A percentile compares a stretch with the other conserved stretches of the same genome.
These are phyloP conservation scores for Lordiphosa collinella DNA, from an alignment of 1,140 invertebrate species.

Conservation along the genomic window DNA sequence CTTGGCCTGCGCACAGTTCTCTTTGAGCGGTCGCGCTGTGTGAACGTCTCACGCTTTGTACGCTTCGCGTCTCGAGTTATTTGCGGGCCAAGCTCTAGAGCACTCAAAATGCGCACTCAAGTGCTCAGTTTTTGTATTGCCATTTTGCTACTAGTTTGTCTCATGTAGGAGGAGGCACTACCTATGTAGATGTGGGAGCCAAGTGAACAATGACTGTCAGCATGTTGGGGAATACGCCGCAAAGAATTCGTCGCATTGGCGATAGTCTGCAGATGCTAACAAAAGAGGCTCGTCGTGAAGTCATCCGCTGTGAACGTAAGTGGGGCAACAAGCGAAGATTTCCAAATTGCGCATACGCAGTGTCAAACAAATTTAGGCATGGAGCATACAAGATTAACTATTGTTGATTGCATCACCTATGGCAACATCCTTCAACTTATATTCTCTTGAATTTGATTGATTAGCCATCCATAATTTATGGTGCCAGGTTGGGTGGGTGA, in stretches of 20 bases:
- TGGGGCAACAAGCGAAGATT: constrained; percentile 5
- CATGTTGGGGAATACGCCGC: constrained; percentile 36
- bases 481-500: too few relatives aligned
- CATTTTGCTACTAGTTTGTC: constrained; percentile 71
- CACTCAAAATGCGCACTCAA: constrained; percentile 63
- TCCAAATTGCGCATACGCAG: constrained; percentile 13
- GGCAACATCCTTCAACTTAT: constrained; percentile 12
- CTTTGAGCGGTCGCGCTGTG: constrained; percentile 48
- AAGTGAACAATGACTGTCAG: constrained; percentile 23
- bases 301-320: constrained; percentile 66
- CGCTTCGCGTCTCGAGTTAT: constrained; percentile 3
- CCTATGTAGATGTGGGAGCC: constrained; percentile 29
- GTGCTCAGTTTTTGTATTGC: constrained; percentile 69
- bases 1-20: constrained; percentile 51
- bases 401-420: constrained; percentile 23
- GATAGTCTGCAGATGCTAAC: constrained; percentile 66
- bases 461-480: constrained; percentile 15
- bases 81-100: constrained; percentile 10
- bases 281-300: constrained; percentile 51
- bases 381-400: neutral
- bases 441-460: constrained; percentile 31
- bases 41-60: constrained; percentile 46
- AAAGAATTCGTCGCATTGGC: constrained; percentile 54
- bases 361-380: neutral
- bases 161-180: constrained; percentile 43